Evolutionary conservation across 2,888 invertebrate genomes (phyloP).

Genomic region (Nudaria mundana): DNA sequence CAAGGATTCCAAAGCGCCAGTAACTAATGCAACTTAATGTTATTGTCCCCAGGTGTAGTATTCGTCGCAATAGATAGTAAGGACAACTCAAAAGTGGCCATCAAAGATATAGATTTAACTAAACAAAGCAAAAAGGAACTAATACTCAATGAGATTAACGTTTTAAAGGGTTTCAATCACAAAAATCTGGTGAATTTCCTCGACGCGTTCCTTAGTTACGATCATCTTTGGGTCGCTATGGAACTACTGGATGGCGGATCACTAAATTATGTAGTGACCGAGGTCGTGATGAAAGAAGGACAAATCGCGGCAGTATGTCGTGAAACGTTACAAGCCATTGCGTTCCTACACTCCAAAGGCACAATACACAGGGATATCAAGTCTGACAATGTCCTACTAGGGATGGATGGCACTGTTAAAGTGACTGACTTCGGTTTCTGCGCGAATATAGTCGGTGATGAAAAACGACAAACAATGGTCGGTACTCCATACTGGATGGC

Average conservation of each 20-base stretch:
- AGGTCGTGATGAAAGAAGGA: conserved; percentile 97
- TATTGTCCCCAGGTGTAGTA: conserved; percentile 85
- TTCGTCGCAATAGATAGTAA: conserved; percentile 92
- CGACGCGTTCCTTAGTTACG: conserved; percentile 94
- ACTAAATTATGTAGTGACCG: conserved; percentile 97
- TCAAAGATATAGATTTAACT: conserved; percentile 97
- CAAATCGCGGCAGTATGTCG: conserved; percentile 97
- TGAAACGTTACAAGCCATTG: conserved; percentile 91
- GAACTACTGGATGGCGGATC: conserved; percentile 97
- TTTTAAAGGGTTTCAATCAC: conserved; percentile 95
- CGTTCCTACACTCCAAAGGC: conserved; percentile 93
- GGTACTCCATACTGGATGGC: conserved; percentile 99
- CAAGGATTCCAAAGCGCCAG: conserved; percentile 13
- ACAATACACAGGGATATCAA: conserved; percentile 98
- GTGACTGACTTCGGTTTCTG: conserved; percentile 99
- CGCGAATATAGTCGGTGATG: conserved; percentile 96
- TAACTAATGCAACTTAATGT: conserved; percentile 7
- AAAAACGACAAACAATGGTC: conserved; percentile 98
- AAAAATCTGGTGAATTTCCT: conserved; percentile 97
- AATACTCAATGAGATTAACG: conserved; percentile 96
- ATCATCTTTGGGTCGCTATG: conserved; percentile 98
- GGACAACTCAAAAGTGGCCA: conserved; percentile 90
- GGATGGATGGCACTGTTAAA: conserved; percentile 95
- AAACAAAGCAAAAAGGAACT: conserved; percentile 98
- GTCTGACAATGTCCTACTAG: conserved; percentile 97